A percentile compares a stretch with the other conserved stretches of the same genome.
These are phyloP conservation scores for Sebastes paucispinis DNA, from an alignment of 2,797 vertebrate species.

Conservation along the genomic window DNA sequence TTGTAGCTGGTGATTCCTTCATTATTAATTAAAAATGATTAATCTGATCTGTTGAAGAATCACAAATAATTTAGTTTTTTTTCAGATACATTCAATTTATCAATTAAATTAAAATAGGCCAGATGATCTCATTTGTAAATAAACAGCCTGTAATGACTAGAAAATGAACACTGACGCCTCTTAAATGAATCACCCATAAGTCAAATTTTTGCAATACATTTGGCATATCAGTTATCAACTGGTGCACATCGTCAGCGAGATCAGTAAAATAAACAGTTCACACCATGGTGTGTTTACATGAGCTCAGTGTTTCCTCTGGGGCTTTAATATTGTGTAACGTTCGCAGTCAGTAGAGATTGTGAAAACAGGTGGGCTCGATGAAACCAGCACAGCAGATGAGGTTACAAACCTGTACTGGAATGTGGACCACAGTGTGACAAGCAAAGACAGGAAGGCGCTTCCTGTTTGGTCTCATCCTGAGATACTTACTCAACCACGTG, in stretches of 20 bases:
- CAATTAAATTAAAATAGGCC: background rate
- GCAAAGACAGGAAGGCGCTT: background rate
- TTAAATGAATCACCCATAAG: background rate
- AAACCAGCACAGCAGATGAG: background rate
- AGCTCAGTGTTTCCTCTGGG: background rate
- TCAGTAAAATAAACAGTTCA: background rate
- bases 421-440: background rate
- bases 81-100: background rate
- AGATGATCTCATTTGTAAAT: background rate
- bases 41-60: background rate
- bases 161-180: background rate
- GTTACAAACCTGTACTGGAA: background rate
- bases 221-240: background rate
- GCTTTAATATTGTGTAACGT: conserved; percentile 1
- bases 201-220: background rate
- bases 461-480: conserved; percentile 4
- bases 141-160: background rate
- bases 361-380: conserved; percentile 4
- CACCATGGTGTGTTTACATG: background rate
- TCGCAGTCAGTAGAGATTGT: background rate
- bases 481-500: background rate
- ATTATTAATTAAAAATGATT: background rate
- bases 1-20: background rate
- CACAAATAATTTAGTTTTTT: background rate
- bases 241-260: background rate